Evolutionary conservation across 2,797 vertebrate genomes (phyloP).

Genomic region (Odontamblyopus rebecca): DNA sequence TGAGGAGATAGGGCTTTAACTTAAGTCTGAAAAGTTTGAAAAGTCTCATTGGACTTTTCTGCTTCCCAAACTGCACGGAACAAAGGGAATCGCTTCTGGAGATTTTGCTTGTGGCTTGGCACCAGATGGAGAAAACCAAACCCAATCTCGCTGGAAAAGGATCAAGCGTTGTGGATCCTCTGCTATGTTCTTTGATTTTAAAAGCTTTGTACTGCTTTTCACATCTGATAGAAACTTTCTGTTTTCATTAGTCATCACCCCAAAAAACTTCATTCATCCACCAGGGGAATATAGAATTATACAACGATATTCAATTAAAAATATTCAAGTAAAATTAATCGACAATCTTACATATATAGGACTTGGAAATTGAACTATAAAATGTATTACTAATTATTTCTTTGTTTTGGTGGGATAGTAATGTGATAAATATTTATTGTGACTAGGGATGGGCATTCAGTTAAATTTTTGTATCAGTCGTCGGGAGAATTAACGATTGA

Average conservation of each 20-base stretch:
- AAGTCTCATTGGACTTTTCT: not conserved
- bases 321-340: too few relatives aligned
- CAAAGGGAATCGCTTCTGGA: not conserved
- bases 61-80: not conserved
- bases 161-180: not conserved
- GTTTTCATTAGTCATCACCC: not conserved
- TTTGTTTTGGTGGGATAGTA: too few relatives aligned
- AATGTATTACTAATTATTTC: too few relatives aligned
- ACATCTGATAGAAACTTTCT: not conserved
- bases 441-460: too few relatives aligned
- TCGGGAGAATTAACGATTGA: too few relatives aligned
- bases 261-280: not conserved
- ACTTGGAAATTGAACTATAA: too few relatives aligned
- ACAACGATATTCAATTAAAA: not conserved
- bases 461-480: too few relatives aligned
- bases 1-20: not conserved
- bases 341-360: too few relatives aligned
- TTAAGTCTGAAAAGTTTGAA: constrained; percentile 4
- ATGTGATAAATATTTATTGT: too few relatives aligned
- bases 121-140: not conserved
- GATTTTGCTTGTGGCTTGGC: not conserved
- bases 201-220: not conserved
- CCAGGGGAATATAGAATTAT: not conserved
- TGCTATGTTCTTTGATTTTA: constrained; percentile 9
- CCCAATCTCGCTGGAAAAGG: not conserved